Evolutionary conservation across 2,113 vertebrate genomes (phyloP).

Genomic region (Lagopus leucura): DNA sequence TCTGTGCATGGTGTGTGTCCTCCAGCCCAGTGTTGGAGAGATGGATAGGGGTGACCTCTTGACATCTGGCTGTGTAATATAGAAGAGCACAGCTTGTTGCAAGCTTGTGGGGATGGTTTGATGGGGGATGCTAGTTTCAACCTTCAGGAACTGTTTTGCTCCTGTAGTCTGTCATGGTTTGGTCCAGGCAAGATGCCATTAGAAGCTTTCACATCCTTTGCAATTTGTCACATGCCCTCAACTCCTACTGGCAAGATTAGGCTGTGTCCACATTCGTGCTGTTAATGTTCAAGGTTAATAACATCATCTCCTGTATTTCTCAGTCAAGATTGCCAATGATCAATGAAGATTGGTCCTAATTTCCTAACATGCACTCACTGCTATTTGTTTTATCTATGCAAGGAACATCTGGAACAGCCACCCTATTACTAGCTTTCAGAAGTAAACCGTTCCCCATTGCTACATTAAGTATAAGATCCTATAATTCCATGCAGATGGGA

Average conservation of each 20-base stretch:
- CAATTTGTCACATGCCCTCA: not conserved
- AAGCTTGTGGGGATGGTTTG: accelerated
- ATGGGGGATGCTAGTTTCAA: not conserved
- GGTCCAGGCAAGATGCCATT: not conserved
- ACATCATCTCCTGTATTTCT: not conserved
- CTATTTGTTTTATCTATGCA: not conserved
- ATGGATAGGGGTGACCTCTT: not conserved
- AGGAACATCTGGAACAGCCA: not conserved
- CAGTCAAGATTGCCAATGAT: not conserved
- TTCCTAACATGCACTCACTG: not conserved
- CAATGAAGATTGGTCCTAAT: not conserved
- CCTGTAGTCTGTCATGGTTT: not conserved
- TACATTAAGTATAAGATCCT: not conserved
- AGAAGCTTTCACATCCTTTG: not conserved
- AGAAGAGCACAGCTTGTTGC: not conserved
- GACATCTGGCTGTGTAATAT: not conserved
- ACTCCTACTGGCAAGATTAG: not conserved
- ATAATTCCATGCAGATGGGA: not conserved
- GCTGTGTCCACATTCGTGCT: not conserved
- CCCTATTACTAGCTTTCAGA: not conserved
- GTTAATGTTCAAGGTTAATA: not conserved
- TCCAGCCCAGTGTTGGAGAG: not conserved
- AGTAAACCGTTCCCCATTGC: not conserved
- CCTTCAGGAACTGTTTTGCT: not conserved
- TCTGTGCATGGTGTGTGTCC: not conserved